phyloP scores from a whole-genome alignment of 1,140 invertebrate species.

The Heliconius nattereri region DNA sequence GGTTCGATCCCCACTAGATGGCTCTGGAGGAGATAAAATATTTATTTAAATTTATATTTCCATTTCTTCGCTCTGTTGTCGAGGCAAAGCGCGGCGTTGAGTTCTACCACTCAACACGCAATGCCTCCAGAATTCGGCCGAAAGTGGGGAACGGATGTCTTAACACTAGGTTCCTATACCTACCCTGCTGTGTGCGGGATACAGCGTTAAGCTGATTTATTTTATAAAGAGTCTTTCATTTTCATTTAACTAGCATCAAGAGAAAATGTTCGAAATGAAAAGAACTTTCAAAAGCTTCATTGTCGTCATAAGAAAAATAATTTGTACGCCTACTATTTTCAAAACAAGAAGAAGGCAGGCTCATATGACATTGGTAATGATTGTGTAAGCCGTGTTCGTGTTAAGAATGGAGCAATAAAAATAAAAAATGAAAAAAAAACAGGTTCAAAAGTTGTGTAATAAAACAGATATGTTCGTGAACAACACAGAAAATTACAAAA shows the following conservation, averaged over 20 bases:
- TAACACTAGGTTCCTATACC: too few relatives aligned
- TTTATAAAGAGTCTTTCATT: not conserved
- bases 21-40: too few relatives aligned
- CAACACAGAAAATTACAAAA: slow-evolving; percentile 7
- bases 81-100: too few relatives aligned
- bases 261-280: slow-evolving; percentile 1
- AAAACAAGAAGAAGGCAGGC: slow-evolving; percentile 21
- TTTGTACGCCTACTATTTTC: slow-evolving; percentile 18
- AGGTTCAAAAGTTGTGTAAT: slow-evolving; percentile 25
- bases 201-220: too few relatives aligned
- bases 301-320: not conserved
- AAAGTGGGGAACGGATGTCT: too few relatives aligned
- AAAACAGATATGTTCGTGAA: slow-evolving; percentile 1
- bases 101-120: too few relatives aligned
- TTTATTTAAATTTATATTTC: too few relatives aligned
- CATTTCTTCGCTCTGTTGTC: too few relatives aligned
- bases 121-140: too few relatives aligned
- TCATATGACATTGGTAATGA: slow-evolving; percentile 19
- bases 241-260: not conserved
- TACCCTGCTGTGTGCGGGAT: too few relatives aligned
- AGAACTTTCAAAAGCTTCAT: slow-evolving; percentile 2
- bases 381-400: slow-evolving; percentile 17
- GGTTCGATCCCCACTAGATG: too few relatives aligned
- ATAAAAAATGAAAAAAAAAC: slow-evolving; percentile 19
- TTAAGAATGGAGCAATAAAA: slow-evolving; percentile 28